Evolutionary conservation across 2,113 vertebrate genomes (phyloP), one percentile per base, ranked within the genome.

Genomic region (Mobula birostris): DNA sequence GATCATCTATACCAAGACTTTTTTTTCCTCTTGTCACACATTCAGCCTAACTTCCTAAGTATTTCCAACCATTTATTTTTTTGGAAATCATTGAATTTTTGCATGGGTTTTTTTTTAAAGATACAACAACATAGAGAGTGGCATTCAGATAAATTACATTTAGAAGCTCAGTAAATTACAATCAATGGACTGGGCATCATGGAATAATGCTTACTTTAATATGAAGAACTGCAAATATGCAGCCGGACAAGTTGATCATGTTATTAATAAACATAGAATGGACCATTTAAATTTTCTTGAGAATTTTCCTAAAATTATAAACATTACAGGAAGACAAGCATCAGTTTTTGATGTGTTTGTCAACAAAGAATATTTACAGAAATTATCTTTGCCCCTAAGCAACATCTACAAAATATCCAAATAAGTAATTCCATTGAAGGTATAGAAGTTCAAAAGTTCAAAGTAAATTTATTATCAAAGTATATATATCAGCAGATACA

Each of bases 361-460:
- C 85, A 90, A 90, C 29, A 66, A 7, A 32, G 29, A 17, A 66
- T 90, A 85, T 85, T 85, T 58, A 9, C 56, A 85, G 48, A 90
- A 32, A 68, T 32, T 19, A 14, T 66, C 61, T 63, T 79, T 79
- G n/a, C 77, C n/a, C 29, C 29, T 68, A 29, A 88, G 27, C 66
- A 32, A 68, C 15, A 12, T n/a, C 85, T 14, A n/a, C 6, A 19
- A 48, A 2, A 56, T n/a, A 88, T 32, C 63, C 56, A 63, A 88
- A 88, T 88, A 88, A 63, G 58, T 61, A 87, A 87, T 63, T 87
- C 11, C 58, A 63, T 58, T 61, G 83, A n/a, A 87, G 14, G 83
- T 87, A 15, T 32, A 63, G 29, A n/a, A 11, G 6, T 3, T 63
- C 14, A 88, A 36, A 36, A 36, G 36, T 36, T 36, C 36, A 36